Percentiles rank a stretch among this genome's conserved stretches.
Conservation (phyloP, 1,140 invertebrate species). For the Solenopsis invicta region DNA sequence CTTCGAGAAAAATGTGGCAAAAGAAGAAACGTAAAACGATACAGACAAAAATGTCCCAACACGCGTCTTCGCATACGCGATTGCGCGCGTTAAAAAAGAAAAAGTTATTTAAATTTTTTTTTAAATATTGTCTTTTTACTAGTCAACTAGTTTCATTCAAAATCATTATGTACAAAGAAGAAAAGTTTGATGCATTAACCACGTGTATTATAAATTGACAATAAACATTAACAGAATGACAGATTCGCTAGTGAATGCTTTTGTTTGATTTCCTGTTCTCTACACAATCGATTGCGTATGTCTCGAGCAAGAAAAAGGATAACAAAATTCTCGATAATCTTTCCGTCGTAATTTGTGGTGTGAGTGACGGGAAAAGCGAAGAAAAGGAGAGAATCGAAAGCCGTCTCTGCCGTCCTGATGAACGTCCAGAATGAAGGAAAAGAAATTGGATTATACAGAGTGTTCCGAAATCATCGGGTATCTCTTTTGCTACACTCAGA, state of each 20-base stretch:
- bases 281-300: background rate
- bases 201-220: conserved; percentile 57
- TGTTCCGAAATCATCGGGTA: background rate
- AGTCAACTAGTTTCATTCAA: background rate
- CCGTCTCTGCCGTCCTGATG: background rate
- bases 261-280: background rate
- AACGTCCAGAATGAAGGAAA: background rate
- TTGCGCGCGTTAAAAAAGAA: too few species aligned
- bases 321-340: conserved; percentile 9
- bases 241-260: conserved; percentile 18
- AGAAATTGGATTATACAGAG: background rate
- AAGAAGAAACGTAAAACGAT: background rate
- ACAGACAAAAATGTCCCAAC: background rate
- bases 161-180: background rate
- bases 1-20: conserved; percentile 37
- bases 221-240: conserved; percentile 60
- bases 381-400: background rate
- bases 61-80: background rate
- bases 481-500: background rate
- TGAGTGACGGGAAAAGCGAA: background rate
- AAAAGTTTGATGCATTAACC: background rate
- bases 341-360: background rate
- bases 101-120: background rate
- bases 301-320: background rate
- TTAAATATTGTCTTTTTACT: background rate